Evolutionary conservation across 2,113 vertebrate genomes (phyloP).

Genomic region (Platichthys flesus): DNA sequence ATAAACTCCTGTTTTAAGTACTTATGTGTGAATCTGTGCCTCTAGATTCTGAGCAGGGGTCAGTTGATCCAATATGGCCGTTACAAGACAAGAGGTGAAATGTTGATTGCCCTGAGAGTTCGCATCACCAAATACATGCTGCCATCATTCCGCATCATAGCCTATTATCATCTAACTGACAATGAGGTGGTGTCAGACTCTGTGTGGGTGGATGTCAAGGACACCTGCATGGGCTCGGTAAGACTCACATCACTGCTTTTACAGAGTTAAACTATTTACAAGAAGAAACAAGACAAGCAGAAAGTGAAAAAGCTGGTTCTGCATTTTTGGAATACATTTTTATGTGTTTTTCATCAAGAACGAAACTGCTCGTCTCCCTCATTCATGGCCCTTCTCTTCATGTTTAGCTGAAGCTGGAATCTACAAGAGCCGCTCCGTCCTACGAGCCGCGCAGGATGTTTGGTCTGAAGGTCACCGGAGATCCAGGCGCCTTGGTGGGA

Average conservation of each 20-base stretch:
- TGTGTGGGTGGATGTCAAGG: slow-evolving; percentile 82
- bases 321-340: neutral
- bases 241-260: slow-evolving; percentile 13
- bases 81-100: slow-evolving; percentile 63
- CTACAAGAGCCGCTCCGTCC: rapidly evolving
- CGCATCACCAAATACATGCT: slow-evolving; percentile 74
- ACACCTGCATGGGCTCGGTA: slow-evolving; percentile 84
- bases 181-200: slow-evolving; percentile 86
- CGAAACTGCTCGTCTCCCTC: no score
- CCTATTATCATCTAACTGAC: slow-evolving; percentile 73
- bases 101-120: slow-evolving; percentile 60
- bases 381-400: neutral
- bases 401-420: slow-evolving; percentile 72
- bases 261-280: neutral
- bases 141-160: slow-evolving; percentile 84
- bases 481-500: slow-evolving; percentile 77
- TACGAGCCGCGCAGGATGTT: slow-evolving; percentile 67
- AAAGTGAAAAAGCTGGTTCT: neutral
- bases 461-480: slow-evolving; percentile 75
- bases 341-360: no score
- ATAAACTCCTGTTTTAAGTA: neutral
- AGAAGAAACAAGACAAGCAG: neutral
- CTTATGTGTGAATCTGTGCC: slow-evolving; percentile 29
- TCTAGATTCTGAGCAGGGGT: slow-evolving; percentile 81
- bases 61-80: slow-evolving; percentile 67